Evolutionary conservation across 2,888 invertebrate species (phyloP).

Genomic region (Dendrolimus pini): DNA sequence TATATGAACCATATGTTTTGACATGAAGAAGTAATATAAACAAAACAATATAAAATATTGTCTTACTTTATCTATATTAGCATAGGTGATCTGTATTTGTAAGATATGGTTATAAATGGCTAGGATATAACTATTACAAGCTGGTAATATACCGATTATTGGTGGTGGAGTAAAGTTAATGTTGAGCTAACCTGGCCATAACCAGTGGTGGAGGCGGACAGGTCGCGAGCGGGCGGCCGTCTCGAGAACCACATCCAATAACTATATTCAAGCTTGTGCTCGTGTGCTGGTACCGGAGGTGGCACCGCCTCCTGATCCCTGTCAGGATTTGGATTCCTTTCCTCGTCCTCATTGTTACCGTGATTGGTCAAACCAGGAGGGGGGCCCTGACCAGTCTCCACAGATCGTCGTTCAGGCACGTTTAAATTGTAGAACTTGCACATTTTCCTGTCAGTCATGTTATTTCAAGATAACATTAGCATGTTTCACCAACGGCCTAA

Average conservation of each 20-base stretch:
- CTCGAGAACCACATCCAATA: constrained; percentile 94
- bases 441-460: constrained; percentile 76
- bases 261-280: constrained; percentile 94
- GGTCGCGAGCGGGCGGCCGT: constrained; percentile 68
- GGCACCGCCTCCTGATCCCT: constrained; percentile 43
- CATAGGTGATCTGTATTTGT: too few species aligned
- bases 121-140: too few species aligned
- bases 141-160: too few species aligned
- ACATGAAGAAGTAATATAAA: too few species aligned
- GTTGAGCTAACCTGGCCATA: constrained; percentile 58
- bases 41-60: too few species aligned
- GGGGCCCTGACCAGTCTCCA: constrained; percentile 43
- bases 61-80: too few species aligned
- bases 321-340: constrained; percentile 44
- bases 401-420: constrained; percentile 70
- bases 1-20: too few species aligned
- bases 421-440: constrained; percentile 76
- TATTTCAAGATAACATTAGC: constrained; percentile 64
- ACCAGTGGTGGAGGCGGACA: constrained; percentile 60
- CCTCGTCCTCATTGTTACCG: constrained; percentile 54
- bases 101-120: too few species aligned
- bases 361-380: constrained; percentile 42
- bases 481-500: constrained; percentile 74
- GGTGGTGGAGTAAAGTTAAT: neutral
- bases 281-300: constrained; percentile 83